phyloP scores from a whole-genome alignment of 1,140 invertebrate species.

The Thalassaphorura encarpata region DNA sequence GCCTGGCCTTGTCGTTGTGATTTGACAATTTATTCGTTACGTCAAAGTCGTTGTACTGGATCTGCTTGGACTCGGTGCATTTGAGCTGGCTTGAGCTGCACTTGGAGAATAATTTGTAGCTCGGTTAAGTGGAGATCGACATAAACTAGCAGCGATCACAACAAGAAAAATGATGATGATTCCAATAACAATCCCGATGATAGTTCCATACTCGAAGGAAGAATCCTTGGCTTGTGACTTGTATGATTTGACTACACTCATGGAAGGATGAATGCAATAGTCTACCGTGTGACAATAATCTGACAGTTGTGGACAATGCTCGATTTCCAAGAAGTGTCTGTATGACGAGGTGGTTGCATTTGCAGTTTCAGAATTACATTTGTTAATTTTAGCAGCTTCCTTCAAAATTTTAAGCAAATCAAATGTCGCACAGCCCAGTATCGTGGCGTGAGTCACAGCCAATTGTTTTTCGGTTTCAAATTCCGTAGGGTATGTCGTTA shows the following conservation, averaged over 20 bases:
- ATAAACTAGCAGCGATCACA: neutral
- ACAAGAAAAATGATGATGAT: neutral
- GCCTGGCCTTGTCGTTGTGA: too few relatives aligned
- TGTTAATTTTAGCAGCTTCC: neutral
- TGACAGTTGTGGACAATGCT: constrained; percentile 1
- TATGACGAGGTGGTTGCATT: neutral
- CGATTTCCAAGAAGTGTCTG: neutral
- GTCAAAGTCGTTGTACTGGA: too few relatives aligned
- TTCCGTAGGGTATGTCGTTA: neutral
- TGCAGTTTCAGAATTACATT: neutral
- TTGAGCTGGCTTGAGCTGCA: neutral
- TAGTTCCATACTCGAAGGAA: neutral
- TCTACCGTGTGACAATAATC: neutral
- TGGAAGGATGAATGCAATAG: neutral
- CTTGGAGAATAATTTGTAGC: neutral
- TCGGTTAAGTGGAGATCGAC: neutral
- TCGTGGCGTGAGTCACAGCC: neutral
- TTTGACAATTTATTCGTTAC: too few relatives aligned
- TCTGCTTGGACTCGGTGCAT: too few relatives aligned
- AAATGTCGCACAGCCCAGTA: neutral
- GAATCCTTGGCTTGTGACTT: neutral
- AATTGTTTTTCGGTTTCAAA: neutral
- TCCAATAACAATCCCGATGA: constrained; percentile 3
- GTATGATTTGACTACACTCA: constrained; percentile 4
- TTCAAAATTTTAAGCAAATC: neutral